Conservation (phyloP, 1,140 invertebrate genomes). For the Archegozetes longisetosus region DNA sequence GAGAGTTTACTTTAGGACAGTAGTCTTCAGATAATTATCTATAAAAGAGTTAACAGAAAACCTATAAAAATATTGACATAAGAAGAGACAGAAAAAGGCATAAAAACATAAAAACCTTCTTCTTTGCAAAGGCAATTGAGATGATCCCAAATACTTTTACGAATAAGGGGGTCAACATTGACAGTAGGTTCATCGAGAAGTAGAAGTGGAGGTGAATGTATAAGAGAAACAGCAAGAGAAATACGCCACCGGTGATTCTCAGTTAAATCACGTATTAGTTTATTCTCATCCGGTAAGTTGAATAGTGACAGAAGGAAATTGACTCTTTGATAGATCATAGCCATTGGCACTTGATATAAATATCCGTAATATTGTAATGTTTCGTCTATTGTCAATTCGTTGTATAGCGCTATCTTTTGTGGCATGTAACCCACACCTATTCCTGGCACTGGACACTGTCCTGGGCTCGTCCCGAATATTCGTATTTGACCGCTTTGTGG, state of each 20-base stretch:
- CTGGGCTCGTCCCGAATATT: constrained; percentile 12
- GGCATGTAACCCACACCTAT: constrained; percentile 33
- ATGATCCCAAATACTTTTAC: neutral
- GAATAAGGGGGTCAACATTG: neutral
- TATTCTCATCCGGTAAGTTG: constrained; percentile 49
- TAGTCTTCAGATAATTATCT: no score
- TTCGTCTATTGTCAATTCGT: constrained; percentile 29
- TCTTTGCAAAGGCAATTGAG: neutral
- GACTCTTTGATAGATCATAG: constrained; percentile 40
- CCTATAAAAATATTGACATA: constrained; percentile 20
- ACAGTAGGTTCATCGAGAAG: constrained; percentile 76
- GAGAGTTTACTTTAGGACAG: no score
- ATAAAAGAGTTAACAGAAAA: no score
- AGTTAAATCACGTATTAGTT: constrained; percentile 50
- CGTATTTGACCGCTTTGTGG: constrained; percentile 4
- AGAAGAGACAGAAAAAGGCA: constrained; percentile 24
- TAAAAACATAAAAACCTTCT: constrained; percentile 28
- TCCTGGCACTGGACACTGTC: constrained; percentile 25
- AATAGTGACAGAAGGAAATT: constrained; percentile 75
- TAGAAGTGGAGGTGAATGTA: constrained; percentile 86
- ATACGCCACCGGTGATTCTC: constrained; percentile 81
- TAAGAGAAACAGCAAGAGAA: constrained; percentile 75
- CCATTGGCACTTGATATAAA: constrained; percentile 63
- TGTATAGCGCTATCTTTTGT: constrained; percentile 29
- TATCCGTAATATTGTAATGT: constrained; percentile 36